Base-by-base conservation (phyloP, 2,888 invertebrate genomes). In the Ganaspis brasiliensis region DNA sequence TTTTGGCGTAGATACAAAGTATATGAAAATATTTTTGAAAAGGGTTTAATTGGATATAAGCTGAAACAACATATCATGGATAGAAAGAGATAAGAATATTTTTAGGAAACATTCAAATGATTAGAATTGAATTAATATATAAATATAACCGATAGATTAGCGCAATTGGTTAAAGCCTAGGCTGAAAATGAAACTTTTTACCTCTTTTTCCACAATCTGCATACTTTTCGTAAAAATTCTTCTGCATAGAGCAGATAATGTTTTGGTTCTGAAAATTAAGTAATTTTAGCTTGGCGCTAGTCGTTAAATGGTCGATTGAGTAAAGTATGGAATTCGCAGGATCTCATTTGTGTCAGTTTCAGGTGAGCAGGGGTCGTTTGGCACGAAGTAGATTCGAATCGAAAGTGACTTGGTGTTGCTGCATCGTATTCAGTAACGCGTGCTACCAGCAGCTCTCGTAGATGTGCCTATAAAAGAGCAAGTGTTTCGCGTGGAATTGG, bases 401-500 rank as follows among this genome's bases (percentile, higher is more conserved):
- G 31, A 45, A 61, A 61, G 61, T 35, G 40, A 67, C 37, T 40
- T 67, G 21, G n/a, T 40, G 37, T 37, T 45, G 40, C 21, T 67
- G 63, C 63, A 45, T 45, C n/a, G 10, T 12, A 56, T 49, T 21
- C 8, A 40, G 45, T 14, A 40, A 67, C 40, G 40, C 63, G 24
- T 40, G 63, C 21, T 49, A 49, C 5, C 21, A 24, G 14, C 37
- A 24, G 63, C 37, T 67, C 21, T n/a, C n/a, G n/a, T 59, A 26
- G 3, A 31, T 59, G 45, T 40, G 40, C 63, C 40, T 40, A 67
- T 67, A 67, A 67, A 67, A 67, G 63, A 67, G 63, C 63, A 67
- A 40, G 24, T 21, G 24, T 67, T 67, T 67, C 40, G 19, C 21
- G 24, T 40, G 14, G 63, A 67, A 67, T 67, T 24, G 63, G 45